Evolutionary conservation across 2,113 vertebrate species (phyloP), one percentile per base, ranked within the genome.

Genomic region (Sterrhoptilus dennistouni): DNA sequence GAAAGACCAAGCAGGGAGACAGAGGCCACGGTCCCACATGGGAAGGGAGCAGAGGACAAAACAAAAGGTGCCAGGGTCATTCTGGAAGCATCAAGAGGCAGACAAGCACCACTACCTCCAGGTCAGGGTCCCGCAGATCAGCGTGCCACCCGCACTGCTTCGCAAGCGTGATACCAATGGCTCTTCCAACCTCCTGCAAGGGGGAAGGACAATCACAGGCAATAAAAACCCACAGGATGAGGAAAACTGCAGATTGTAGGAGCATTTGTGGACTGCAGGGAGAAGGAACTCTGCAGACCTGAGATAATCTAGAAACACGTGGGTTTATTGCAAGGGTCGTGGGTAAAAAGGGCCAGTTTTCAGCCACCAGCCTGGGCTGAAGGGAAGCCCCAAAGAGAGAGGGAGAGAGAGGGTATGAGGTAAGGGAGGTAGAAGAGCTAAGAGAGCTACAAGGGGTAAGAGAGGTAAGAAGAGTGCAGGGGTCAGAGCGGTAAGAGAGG

Each of bases 131-230:
- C 95, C 98, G 98, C 87, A 99, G 96, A 47, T 99, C 98, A 36
- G 96, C 94, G 82, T 78, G 98, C 99, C 99, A 99, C 66, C 98
- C 98, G 31, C 98, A 98, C 79, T 98, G 96, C 95, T 97, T 98
- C 95, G 91, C 97, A 27, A 99, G 96, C 5, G 97, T 97, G 31
- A 89, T 52, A 59, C 99, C 99, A 77, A 99, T n/a, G 17, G 98
- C 69, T 97, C 93, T 98, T 64, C 99, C 98, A 2, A 98, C 72
- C 75, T 99, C 99, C 99, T 99, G 38, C 36, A 90, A 96, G 82
- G 78, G 47, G 18, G 47, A 50, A 66, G 15, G 57, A 90, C 11
- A 60, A 25, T 5, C 66, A 81, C 21, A 33, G 45, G 47, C 45
- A 89, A 4, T 5, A 45, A 54, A 70, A 74, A 31, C 8, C 23